Base-by-base conservation (phyloP, 2,797 vertebrate genomes). In the Thalassophryne amazonica region DNA sequence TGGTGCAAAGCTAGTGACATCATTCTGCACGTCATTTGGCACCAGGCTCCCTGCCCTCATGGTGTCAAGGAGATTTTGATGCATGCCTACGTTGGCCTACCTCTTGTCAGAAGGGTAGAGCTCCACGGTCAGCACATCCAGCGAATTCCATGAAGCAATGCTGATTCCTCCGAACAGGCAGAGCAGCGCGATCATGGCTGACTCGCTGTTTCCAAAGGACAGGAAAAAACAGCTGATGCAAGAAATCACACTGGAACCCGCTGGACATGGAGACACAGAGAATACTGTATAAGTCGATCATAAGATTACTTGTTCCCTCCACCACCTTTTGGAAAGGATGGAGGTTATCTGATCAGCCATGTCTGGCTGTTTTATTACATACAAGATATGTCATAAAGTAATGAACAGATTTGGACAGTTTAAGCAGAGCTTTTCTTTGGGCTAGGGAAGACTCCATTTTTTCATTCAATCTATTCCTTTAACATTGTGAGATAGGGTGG, bases 201-300 rank as follows among this genome's bases (percentile, higher is more conserved):
- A 98, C 83, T 98, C 96, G 11, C 94, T 98, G 90, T 95, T 98
- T 45, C 96, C 96, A 0, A 98, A 97, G 15, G 94, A 97, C 62
- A 98, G 88, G 90, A 98, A 97, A 91, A 98, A 98, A 81, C 96
- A 98, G 91, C 96, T 98, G 73, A 98, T 0, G 19, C 96, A 98
- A 18, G 96, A 98, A 88, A 98, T 95, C 50, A 97, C 94, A 1
- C 96, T 98, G 87, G 96, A 98, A 39, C 96, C 96, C 7, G 96
- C 96, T 98, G 83, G 1, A 59, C 38, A 61, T 4, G 15, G 32
- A 43, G 1, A 25, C 27, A 17, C 54, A 9, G 41, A 10, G 25
- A 19, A 7, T n/a, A n/a, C n/a, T n/a, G n/a, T n/a, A n/a, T n/a
- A n/a, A n/a, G n/a, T n/a, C n/a, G n/a, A n/a, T n/a, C n/a, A n/a